These are phyloP conservation scores for Achroia grisella DNA, from an alignment of 1,140 invertebrate genomes.

Conservation along the genomic window DNA sequence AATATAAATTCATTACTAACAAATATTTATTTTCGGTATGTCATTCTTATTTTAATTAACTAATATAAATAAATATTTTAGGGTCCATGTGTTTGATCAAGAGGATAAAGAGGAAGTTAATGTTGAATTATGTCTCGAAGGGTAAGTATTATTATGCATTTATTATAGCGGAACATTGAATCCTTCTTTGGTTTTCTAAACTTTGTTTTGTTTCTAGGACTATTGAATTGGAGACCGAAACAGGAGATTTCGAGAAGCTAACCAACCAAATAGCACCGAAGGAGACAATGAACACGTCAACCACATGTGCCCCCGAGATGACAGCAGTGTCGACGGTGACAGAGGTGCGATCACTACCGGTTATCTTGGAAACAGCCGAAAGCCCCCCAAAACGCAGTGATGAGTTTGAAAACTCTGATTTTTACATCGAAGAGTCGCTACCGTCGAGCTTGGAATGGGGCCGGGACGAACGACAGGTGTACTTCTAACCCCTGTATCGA, in stretches of 20 bases:
- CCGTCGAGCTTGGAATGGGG: constrained; percentile 81
- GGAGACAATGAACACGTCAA: constrained; percentile 40
- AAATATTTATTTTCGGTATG: no score
- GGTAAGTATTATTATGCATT: no score
- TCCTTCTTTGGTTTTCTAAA: background rate
- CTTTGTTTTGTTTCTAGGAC: constrained; percentile 64
- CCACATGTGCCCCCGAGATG: constrained; percentile 41
- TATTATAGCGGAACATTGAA: no score
- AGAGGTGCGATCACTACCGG: constrained; percentile 54
- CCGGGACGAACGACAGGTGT: constrained; percentile 66
- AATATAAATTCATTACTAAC: no score
- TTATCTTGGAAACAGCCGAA: constrained; percentile 34
- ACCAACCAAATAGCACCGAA: constrained; percentile 73
- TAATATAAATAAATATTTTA: no score
- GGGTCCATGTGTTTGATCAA: constrained; percentile 18
- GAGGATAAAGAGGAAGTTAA: constrained; percentile 46
- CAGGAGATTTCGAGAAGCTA: constrained; percentile 88
- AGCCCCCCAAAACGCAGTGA: constrained; percentile 29
- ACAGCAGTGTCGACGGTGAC: constrained; percentile 50
- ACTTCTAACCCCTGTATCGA: constrained; percentile 6
- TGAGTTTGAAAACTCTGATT: constrained; percentile 86
- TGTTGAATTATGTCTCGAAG: constrained; percentile 54
- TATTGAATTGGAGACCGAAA: constrained; percentile 87
- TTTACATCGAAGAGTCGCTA: constrained; percentile 90
- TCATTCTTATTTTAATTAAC: no score